Evolutionary conservation across 2,888 invertebrate species (phyloP), one percentile per base, ranked within the genome.

Genomic region (Eucera pruinosa): DNA sequence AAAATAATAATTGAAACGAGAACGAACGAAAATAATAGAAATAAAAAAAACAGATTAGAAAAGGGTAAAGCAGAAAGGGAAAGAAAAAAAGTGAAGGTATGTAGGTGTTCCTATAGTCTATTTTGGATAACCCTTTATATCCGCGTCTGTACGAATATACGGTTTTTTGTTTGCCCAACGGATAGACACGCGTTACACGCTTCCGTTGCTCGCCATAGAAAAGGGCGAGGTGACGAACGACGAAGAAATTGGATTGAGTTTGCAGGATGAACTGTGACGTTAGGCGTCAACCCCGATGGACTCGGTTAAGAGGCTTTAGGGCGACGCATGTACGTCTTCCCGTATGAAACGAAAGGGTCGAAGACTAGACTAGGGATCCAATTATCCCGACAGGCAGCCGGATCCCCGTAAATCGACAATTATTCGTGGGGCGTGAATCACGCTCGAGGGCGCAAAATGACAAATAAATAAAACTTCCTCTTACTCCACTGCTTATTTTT

Each of bases 201-300:
- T 70, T 67, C 66, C 69, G 50, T 3, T 27, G 27, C 18, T 58
- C 57, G 43, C 1, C 15, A 39, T 41, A n/a, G 47, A 47, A 65
- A 43, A 50, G 54, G 39, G 25, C 43, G 30, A 57, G 52, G 54
- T 74, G 74, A 81, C 80, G 79, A 84, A 83, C 80, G 79, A 81
- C 71, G 66, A 58, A 50, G 78, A 83, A 87, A 86, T 85, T 84
- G 82, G 69, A 86, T 86, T 78, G 66, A 58, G 64, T 79, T 76
- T 65, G 50, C 61, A 50, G 33, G 68, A 41, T 0, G 36, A 62
- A 45, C 39, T 30, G 45, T 43, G 62, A 47, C 36, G 69, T 64
- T 75, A 72, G 64, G 50, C 54, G 65, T 62, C 47, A 36, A n/a
- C 66, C 18, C 65, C 45, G 62, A 70, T 61, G 23, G 41, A 45